A percentile compares a stretch with the other conserved stretches of the same genome.
Evolutionary conservation across 2,888 invertebrate species (phyloP).

Genomic region (Aleiodes alternator): DNA sequence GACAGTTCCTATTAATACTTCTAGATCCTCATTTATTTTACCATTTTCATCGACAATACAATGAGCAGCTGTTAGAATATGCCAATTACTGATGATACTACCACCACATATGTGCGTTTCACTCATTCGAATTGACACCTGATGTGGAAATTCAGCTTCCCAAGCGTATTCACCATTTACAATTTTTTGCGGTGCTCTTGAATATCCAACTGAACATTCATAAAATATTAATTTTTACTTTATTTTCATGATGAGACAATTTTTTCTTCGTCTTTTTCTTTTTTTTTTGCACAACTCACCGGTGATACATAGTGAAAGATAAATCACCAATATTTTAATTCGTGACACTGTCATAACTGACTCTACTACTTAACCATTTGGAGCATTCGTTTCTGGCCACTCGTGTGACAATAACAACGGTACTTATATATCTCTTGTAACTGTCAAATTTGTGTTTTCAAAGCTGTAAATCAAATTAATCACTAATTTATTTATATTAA

Average conservation of each 20-base stretch:
- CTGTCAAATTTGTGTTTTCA: neutral
- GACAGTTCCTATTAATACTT: neutral
- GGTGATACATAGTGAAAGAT: neutral
- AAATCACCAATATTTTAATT: neutral
- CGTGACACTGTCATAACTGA: neutral
- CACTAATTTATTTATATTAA: neutral
- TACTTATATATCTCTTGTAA: neutral
- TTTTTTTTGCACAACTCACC: neutral
- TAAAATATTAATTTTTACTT: neutral
- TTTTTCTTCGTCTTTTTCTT: neutral
- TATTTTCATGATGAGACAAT: no score
- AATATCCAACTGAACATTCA: neutral
- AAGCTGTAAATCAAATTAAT: no score
- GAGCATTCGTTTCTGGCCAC: neutral
- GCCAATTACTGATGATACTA: conserved; percentile 40
- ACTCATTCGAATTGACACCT: conserved; percentile 47
- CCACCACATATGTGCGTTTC: conserved; percentile 52
- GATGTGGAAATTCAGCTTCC: conserved; percentile 52
- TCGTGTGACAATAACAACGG: no score
- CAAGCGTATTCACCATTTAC: conserved; percentile 47
- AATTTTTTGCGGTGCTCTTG: conserved; percentile 37
- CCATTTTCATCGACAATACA: conserved; percentile 38
- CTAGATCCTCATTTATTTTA: no score
- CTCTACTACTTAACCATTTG: neutral
- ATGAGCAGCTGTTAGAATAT: conserved; percentile 55